Percentiles rank a stretch among this genome's conserved stretches.
phyloP scores from a whole-genome alignment of 2,113 vertebrate species.

The Lampris incognitus region DNA sequence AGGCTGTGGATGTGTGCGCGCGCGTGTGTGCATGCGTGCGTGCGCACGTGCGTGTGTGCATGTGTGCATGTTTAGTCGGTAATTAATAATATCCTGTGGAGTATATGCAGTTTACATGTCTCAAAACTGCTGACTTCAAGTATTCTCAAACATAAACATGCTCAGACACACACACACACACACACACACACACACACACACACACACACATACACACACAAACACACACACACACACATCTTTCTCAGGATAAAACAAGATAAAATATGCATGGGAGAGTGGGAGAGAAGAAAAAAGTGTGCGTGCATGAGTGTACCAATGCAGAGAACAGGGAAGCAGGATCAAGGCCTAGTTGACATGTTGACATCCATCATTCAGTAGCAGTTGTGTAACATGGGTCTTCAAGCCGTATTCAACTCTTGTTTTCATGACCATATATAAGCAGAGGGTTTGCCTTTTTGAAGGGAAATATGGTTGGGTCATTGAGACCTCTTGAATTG shows the following conservation, averaged over 20 bases:
- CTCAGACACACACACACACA: slow-evolving; percentile 15
- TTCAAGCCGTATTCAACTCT: too few species aligned
- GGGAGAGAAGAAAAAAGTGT: slow-evolving; percentile 2
- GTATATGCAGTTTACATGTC: slow-evolving; percentile 59
- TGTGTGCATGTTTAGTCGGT: slow-evolving; percentile 62
- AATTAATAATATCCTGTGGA: slow-evolving; percentile 64
- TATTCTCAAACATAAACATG: slow-evolving; percentile 5
- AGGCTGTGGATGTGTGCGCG: slow-evolving; percentile 37
- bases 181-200: slow-evolving; percentile 22
- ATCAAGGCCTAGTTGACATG: neutral
- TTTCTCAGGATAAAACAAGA: too few species aligned
- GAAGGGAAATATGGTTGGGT: too few species aligned
- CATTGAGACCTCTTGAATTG: too few species aligned
- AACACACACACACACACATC: slow-evolving; percentile 2
- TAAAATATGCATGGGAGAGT: neutral
- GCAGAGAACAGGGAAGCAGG: neutral
- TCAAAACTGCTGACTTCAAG: slow-evolving; percentile 65
- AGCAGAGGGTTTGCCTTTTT: too few species aligned
- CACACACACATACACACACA: neutral
- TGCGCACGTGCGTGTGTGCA: slow-evolving; percentile 7
- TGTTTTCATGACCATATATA: too few species aligned
- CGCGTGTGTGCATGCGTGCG: neutral
- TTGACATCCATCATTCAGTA: neutral
- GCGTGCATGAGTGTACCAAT: neutral
- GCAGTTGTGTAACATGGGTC: neutral